Conservation (phyloP, 2,113 vertebrate species). For the Crotalus helleri region DNA sequence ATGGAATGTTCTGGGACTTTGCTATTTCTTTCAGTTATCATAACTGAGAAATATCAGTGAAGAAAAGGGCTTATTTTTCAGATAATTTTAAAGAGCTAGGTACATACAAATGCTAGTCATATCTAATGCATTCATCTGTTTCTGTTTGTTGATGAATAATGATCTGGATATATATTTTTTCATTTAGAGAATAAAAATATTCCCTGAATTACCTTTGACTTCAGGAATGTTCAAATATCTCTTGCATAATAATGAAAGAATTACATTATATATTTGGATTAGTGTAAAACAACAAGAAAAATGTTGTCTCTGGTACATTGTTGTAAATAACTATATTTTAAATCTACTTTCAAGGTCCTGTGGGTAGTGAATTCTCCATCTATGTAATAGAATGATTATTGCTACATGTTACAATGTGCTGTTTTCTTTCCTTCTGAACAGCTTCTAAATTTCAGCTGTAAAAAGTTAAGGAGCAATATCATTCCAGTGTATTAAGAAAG, state of each 20-base stretch:
- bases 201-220: background rate
- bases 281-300: accelerated
- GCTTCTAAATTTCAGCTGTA: conserved; percentile 42
- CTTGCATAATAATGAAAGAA: background rate
- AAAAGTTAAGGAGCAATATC: conserved; percentile 50
- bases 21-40: background rate
- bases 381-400: background rate
- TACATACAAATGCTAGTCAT: background rate
- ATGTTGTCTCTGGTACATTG: background rate
- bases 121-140: background rate
- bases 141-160: background rate
- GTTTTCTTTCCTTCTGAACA: conserved; percentile 33
- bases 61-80: background rate
- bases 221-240: background rate
- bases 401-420: background rate
- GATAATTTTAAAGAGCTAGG: background rate
- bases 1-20: background rate
- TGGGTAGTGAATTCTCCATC: conserved; percentile 6
- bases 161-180: background rate
- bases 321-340: conserved; percentile 12
- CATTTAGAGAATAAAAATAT: background rate
- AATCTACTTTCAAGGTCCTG: background rate
- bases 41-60: background rate
- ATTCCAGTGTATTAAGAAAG: conserved; percentile 52
- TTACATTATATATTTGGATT: background rate